Evolutionary conservation across 1,140 invertebrate genomes (phyloP), one percentile per base, ranked within the genome.

Genomic region (Aphis gossypii): DNA sequence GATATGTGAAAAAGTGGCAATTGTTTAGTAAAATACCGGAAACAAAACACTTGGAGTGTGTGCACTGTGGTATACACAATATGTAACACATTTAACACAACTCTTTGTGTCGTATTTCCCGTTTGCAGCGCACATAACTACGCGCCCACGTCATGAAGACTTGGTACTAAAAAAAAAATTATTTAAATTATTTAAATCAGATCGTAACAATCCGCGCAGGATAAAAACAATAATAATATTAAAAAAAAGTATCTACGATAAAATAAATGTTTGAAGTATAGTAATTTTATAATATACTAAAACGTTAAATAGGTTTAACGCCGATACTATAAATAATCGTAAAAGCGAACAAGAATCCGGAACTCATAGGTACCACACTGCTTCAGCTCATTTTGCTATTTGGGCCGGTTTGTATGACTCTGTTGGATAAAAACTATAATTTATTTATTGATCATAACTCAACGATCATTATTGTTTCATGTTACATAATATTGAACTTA

Each of bases 1-100:
- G 38, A 30, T n/a, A 38, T 35, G 86, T 88, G 38, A 90, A 90
- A 90, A 90, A 90, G 35, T 41, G 21, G 51, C 51, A 56, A 90
- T 90, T 90, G 54, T 90, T 60, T 60, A 18, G 35, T 60, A 56
- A 60, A 90, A 60, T 41, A 90, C 88, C 51, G 88, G 88, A 90
- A 90, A 90, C 88, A 25, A 60, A 60, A 90, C 88, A 60, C 88
- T 90, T 41, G 51, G 35, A 90, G 38, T 90, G 8, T 23, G 21
- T 51, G 18, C 35, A 9, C 44, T 18, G 35, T 2, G 3, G 18
- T 18, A 41, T 41, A 8, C 11, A 35, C 46, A 38, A 35, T 35
- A 35, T 48, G 35, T 30, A 87, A 87, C 44, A 87, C 4, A 25
- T 30, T 87, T n/a, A 86, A 44, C 84, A 86, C 84, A 30, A 51